Evolutionary conservation across 2,113 vertebrate species (phyloP).

Genomic region (Hyaena hyaena): DNA sequence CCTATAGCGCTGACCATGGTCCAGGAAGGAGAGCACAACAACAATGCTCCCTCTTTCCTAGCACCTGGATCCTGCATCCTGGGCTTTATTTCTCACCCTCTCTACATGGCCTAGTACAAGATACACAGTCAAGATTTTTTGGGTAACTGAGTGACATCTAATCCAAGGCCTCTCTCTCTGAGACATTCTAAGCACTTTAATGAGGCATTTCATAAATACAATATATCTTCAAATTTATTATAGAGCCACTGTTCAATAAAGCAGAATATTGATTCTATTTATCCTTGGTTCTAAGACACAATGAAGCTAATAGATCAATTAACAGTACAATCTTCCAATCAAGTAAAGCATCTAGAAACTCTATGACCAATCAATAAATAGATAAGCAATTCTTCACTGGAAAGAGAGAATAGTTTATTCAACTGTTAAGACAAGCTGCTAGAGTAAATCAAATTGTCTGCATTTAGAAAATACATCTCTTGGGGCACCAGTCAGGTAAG

Average conservation of each 20-base stretch:
- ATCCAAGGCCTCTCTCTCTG: neutral
- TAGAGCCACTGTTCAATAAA: conserved; percentile 11
- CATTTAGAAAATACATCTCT: neutral
- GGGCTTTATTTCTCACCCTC: neutral
- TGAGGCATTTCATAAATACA: neutral
- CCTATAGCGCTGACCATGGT: neutral
- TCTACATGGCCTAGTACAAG: neutral
- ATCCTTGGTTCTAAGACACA: neutral
- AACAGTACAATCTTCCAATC: conserved; percentile 2
- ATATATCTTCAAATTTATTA: conserved; percentile 13
- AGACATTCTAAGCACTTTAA: neutral
- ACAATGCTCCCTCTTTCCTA: neutral
- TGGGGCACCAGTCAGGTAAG: too few relatives aligned
- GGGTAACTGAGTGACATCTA: neutral
- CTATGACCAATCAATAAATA: neutral
- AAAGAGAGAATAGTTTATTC: neutral
- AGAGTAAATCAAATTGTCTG: conserved; percentile 2
- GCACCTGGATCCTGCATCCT: neutral
- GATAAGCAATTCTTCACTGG: neutral
- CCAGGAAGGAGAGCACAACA: neutral
- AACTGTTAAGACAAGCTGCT: neutral
- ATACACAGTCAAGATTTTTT: neutral
- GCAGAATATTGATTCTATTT: neutral
- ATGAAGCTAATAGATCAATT: neutral
- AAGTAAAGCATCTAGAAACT: conserved; percentile 45